Evolutionary conservation across 2,888 invertebrate genomes (phyloP).

Genomic region (Drosophila rubida): DNA sequence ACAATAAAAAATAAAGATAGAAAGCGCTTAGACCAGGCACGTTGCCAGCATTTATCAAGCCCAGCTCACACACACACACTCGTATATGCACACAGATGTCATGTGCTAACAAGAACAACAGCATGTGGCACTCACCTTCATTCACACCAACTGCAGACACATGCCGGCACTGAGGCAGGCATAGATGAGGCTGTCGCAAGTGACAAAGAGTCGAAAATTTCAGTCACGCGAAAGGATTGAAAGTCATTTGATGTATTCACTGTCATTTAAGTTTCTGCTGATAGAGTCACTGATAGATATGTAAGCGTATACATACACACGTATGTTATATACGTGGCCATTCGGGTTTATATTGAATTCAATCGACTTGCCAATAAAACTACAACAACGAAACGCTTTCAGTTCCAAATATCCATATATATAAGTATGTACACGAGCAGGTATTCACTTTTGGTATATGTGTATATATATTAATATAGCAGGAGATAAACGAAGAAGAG

Average conservation of each 20-base stretch:
- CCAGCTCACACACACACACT: slow-evolving; percentile 16
- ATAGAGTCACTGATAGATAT: slow-evolving; percentile 69
- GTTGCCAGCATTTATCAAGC: slow-evolving; percentile 71
- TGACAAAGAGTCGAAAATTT: slow-evolving; percentile 78
- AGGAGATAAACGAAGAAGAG: slow-evolving; percentile 15
- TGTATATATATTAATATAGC: slow-evolving; percentile 16
- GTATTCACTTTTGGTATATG: too few relatives aligned
- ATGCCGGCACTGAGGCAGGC: slow-evolving; percentile 13
- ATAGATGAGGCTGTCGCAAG: slow-evolving; percentile 53
- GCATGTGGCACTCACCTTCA: slow-evolving; percentile 46
- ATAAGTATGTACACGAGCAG: neutral
- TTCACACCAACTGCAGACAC: slow-evolving; percentile 14
- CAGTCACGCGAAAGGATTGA: slow-evolving; percentile 80
- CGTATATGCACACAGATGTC: slow-evolving; percentile 25
- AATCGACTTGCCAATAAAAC: slow-evolving; percentile 43
- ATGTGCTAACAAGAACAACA: slow-evolving; percentile 63
- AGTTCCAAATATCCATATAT: slow-evolving; percentile 8
- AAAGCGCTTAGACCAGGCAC: slow-evolving; percentile 62
- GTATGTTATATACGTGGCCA: neutral
- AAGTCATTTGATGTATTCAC: slow-evolving; percentile 77
- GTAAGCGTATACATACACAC: slow-evolving; percentile 13
- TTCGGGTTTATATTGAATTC: slow-evolving; percentile 45
- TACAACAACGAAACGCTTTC: slow-evolving; percentile 53
- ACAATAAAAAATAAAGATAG: slow-evolving; percentile 6
- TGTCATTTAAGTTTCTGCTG: slow-evolving; percentile 75